phyloP scores from a whole-genome alignment of 2,888 invertebrate genomes.

The Strigamia crassipes region DNA sequence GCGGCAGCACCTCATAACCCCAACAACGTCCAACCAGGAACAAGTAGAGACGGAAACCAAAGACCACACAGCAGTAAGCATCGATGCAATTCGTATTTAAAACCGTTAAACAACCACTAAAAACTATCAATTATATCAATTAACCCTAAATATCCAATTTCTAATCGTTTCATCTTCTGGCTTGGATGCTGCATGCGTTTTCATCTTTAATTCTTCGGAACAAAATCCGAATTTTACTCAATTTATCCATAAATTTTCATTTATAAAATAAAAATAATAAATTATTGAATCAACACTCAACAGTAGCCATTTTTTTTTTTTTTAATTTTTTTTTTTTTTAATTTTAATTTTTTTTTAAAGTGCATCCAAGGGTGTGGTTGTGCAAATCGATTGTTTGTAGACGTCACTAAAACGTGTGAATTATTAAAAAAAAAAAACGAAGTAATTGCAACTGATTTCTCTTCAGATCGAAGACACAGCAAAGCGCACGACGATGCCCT shows the following conservation, averaged over 20 bases:
- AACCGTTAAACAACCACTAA: neutral
- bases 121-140: neutral
- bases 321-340: neutral
- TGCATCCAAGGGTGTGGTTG: neutral
- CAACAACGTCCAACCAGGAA: conserved; percentile 10
- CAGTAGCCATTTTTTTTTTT: neutral
- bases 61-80: neutral
- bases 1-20: neutral
- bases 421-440: too few species aligned
- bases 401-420: neutral
- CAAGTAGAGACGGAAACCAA: neutral
- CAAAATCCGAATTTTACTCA: neutral
- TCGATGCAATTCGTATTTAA: neutral
- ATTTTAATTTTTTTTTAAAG: too few species aligned
- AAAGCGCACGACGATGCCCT: neutral
- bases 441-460: too few species aligned
- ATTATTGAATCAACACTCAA: too few species aligned
- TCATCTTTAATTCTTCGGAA: neutral
- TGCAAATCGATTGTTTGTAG: neutral
- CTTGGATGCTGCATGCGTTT: too few species aligned
- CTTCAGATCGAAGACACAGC: neutral
- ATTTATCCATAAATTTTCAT: too few species aligned
- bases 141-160: neutral
- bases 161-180: too few species aligned
- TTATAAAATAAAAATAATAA: too few species aligned